These are phyloP conservation scores for Amazona ochrocephala DNA, from an alignment of 2,797 vertebrate genomes.

Conservation along the genomic window DNA sequence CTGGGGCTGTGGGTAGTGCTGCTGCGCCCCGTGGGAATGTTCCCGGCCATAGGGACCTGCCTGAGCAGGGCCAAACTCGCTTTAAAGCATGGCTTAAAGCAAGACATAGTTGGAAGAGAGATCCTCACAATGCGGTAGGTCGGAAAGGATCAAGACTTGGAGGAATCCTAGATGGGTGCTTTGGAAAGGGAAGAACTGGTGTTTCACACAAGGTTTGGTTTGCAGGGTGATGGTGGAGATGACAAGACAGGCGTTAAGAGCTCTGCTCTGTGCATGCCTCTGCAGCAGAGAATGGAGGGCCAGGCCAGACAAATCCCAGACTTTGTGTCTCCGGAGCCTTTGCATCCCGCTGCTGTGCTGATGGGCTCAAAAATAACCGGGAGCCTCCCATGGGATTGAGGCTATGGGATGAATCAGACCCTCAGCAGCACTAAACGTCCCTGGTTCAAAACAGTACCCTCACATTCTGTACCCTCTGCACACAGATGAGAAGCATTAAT, in stretches of 20 bases:
- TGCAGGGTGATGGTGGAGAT: fast-evolving
- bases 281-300: neutral
- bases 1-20: neutral
- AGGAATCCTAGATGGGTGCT: neutral
- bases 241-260: fast-evolving
- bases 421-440: neutral
- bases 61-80: conserved; percentile 31
- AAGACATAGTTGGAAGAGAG: neutral
- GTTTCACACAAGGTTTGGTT: neutral
- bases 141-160: neutral
- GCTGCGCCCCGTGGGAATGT: conserved; percentile 26
- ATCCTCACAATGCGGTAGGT: neutral
- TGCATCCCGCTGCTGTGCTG: neutral
- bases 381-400: neutral
- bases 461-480: neutral
- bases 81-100: neutral
- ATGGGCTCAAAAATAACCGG: neutral
- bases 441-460: neutral
- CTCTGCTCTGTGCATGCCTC: fast-evolving
- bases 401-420: conserved; percentile 38
- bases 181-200: neutral
- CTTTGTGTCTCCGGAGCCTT: neutral
- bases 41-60: neutral
- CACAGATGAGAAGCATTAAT: neutral
- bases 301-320: neutral